Evolutionary conservation across 2,113 vertebrate species (phyloP).

Genomic region (Vidua chalybeata): DNA sequence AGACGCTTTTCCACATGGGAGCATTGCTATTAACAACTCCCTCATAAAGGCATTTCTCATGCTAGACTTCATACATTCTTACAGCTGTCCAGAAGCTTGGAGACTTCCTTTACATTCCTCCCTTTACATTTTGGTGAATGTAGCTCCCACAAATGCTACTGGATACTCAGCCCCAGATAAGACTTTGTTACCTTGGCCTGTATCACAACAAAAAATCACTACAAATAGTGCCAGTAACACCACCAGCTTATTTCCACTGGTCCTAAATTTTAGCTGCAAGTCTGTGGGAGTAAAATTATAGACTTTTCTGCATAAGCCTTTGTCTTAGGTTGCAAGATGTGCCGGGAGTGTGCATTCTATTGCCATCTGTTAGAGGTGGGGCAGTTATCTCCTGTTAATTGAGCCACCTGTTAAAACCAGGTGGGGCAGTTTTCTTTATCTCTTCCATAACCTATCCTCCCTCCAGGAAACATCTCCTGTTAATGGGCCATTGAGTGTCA

Average conservation of each 20-base stretch:
- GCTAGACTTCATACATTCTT: not conserved
- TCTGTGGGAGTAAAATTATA: not conserved
- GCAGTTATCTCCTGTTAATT: not conserved
- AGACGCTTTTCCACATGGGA: not conserved
- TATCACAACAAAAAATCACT: not conserved
- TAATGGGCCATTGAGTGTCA: not conserved
- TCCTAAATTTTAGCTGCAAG: not conserved
- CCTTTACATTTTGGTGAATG: rapidly evolving
- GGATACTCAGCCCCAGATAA: not conserved
- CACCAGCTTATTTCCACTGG: not conserved
- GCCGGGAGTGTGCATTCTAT: not conserved
- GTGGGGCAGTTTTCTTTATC: not conserved
- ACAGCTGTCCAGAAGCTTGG: not conserved
- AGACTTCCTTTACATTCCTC: not conserved
- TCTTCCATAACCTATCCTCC: not conserved
- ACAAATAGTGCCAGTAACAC: not conserved
- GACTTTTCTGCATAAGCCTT: not conserved
- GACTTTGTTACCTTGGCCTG: not conserved
- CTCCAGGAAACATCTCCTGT: not conserved
- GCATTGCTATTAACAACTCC: not conserved
- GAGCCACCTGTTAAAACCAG: not conserved
- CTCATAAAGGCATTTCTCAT: not conserved
- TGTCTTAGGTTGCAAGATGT: not conserved
- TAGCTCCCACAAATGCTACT: not conserved
- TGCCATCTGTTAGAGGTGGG: not conserved